A percentile compares a stretch with the other conserved stretches of the same genome.
Evolutionary conservation across 2,888 invertebrate genomes (phyloP).

Genomic region (Luperina nickerlii): DNA sequence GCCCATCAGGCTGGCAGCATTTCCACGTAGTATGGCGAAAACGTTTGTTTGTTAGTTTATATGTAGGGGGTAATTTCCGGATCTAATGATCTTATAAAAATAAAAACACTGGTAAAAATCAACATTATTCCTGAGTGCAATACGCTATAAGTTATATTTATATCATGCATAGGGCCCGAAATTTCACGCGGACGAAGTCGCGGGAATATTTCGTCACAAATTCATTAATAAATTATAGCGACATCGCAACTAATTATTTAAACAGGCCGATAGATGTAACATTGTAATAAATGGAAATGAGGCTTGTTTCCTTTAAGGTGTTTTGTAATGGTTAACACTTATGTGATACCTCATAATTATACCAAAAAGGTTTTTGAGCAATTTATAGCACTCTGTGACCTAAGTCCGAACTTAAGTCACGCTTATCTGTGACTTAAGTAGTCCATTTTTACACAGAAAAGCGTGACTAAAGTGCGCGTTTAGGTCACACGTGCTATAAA

Average conservation of each 20-base stretch:
- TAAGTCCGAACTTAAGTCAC: not conserved
- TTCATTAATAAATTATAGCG: conserved; percentile 30
- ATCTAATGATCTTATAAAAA: not conserved
- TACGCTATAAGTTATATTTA: not conserved
- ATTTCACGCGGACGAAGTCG: not conserved
- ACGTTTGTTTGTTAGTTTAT: not conserved
- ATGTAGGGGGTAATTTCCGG: not conserved
- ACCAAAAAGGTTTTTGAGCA: not conserved
- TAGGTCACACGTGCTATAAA: not conserved
- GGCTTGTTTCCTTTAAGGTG: conserved; percentile 6
- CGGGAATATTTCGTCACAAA: conserved; percentile 28
- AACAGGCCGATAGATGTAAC: conserved; percentile 21
- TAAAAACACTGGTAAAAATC: not conserved
- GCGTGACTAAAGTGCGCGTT: not conserved
- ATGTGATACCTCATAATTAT: not conserved
- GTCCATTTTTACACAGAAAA: not conserved
- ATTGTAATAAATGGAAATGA: conserved; percentile 10
- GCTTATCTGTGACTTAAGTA: not conserved
- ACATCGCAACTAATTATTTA: conserved; percentile 33
- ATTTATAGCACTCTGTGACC: no score
- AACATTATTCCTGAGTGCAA: not conserved
- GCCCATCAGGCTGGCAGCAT: no score
- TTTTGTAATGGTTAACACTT: conserved; percentile 29
- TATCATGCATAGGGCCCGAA: not conserved
- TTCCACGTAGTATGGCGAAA: not conserved